Base-by-base conservation (phyloP, 2,113 vertebrate species). In the Marmota monax region DNA sequence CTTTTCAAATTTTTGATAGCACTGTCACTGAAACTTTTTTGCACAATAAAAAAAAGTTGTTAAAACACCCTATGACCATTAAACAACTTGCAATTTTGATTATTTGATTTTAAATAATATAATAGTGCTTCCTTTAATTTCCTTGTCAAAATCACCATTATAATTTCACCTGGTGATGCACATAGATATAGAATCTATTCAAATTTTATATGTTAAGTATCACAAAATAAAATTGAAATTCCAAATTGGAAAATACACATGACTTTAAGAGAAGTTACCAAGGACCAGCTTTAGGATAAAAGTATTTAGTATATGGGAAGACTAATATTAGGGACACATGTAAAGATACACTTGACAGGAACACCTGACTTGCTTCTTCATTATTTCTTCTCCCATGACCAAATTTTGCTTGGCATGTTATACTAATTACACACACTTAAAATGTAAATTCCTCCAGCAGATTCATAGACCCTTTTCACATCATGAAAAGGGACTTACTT, bases 151-250 rank as follows among this genome's bases (percentile, higher is more conserved):
- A 94, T 83, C 78, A 63, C 22, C 39, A 69, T 73, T 88, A n/a
- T 32, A 91, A 88, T 96, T 85, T 82, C 34, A 88, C 80, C 42
- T 82, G 20, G 82, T 7, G 10, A 76, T 51, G 5, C 42, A 32
- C 72, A 29, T 77, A 82, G n/a, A 67, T 85, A 91, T 78, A 88
- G 29, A 92, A 70, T 73, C 16, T 10, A 86, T 7, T 34, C 92
- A 82, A n/a, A 48, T 32, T 90, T 92, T 96, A 5, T 37, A 79
- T 92, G 27, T 56, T 14, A 89, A 92, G 6, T 73, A 78, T 77
- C 48, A 82, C 4, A 92, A 89, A 92, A 76, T 87, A 34, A 73
- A 72, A 79, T 51, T 89, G 23, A 88, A 95, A 84, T 37, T 93
- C 17, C 74, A 94, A 87, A 63, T 39, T 80, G 27, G 14, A 93